Conservation (phyloP, 1,140 invertebrate genomes). For the silkworm (Bombyx mori) region DNA sequence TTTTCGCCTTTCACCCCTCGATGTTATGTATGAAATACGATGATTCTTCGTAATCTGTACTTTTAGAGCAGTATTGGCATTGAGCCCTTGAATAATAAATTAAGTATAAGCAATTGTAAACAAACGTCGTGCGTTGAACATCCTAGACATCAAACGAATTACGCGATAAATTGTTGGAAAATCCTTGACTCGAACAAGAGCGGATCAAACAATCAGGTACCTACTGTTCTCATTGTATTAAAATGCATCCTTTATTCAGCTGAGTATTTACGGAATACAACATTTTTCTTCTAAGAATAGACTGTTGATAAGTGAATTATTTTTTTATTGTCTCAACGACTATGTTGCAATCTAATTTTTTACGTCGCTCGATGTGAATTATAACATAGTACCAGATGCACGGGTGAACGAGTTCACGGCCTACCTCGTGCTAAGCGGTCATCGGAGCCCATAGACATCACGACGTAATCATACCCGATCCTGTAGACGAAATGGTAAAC, state of each 20-base stretch:
- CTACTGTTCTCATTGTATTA: conserved; percentile 11
- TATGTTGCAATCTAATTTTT: neutral
- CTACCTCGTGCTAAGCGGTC: too few relatives aligned
- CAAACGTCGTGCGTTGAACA: neutral
- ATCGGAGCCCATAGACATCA: too few relatives aligned
- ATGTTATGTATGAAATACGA: too few relatives aligned
- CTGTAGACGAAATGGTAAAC: too few relatives aligned
- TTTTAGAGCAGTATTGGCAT: neutral
- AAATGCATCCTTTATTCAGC: conserved; percentile 8
- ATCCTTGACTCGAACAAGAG: conserved; percentile 13
- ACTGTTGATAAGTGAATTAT: conserved; percentile 1
- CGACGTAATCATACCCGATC: too few relatives aligned
- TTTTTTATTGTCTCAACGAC: neutral
- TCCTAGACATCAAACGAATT: neutral
- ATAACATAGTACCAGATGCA: too few relatives aligned
- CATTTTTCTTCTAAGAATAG: neutral
- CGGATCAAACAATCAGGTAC: conserved; percentile 10
- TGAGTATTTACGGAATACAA: neutral
- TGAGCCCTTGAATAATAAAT: neutral
- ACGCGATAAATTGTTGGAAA: conserved; percentile 4
- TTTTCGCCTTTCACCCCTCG: too few relatives aligned
- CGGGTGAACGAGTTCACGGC: too few relatives aligned
- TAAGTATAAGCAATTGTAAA: neutral
- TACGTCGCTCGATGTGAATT: too few relatives aligned
- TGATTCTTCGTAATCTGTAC: too few relatives aligned